Base-by-base conservation (phyloP, 2,888 invertebrate genomes). In the Tetanocera ferruginea region DNA sequence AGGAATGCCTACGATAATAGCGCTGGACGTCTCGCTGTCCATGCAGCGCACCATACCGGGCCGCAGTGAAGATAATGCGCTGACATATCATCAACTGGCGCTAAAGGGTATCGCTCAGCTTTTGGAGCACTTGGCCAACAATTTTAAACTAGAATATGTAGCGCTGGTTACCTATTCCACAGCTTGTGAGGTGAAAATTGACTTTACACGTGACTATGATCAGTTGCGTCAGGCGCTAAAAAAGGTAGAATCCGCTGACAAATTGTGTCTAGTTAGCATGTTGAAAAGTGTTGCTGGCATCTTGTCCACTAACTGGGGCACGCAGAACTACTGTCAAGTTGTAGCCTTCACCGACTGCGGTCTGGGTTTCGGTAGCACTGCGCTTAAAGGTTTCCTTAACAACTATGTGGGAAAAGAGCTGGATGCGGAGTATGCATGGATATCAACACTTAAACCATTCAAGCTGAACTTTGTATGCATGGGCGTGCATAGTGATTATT, bases 131-230 rank as follows among this genome's bases (percentile, higher is more conserved):
- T 82, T 90, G 23, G 81, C 87, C 1, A 80, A 82, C 0, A 85
- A 86, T 31, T 89, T 88, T 0, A 90, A 89, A 78, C 73, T 90
- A 43, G 90, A 90, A 78, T 88, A 87, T 76, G 83, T 85, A 19
- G 86, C 88, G 0, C 81, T 87, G 31, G 84, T 89, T 0, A 83
- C 87, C 0, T 90, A 85, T 72, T 88, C 87, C 1, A 87, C 87
- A 34, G 83, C 84, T 2, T 87, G 85, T 34, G 90, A 90, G 91
- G 93, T 96, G 74, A 92, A 95, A 49, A 95, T 95, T 55, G 93
- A 95, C 23, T 98, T 98, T 86, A 98, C 98, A 0, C 91, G 98
- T 77, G 98, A 98, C 84, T 96, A 95, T 89, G 96, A 95, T 80
- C 91, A 91, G 49, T 94, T 98, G 80, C 94, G 95, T 83, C 91